Base-by-base conservation (phyloP, 2,888 invertebrate species). In the Mesorhabditis sp. region DNA sequence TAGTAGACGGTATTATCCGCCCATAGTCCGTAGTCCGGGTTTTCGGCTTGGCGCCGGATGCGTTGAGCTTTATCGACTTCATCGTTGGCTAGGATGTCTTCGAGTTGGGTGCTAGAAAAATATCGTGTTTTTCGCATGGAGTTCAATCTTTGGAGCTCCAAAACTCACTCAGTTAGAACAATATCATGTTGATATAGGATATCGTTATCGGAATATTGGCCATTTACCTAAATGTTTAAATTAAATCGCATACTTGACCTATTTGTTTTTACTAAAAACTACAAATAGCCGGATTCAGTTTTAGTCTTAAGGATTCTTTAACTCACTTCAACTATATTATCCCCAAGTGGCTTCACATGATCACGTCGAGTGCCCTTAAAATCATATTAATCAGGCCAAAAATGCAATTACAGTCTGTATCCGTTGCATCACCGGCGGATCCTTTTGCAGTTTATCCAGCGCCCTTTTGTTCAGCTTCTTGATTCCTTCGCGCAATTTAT, bases 401-500 rank as follows among this genome's bases (percentile, higher is more conserved):
- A 50, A 50, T 50, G 58, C 7, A 50, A 13, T n/a, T 50, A 50
- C 58, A 10, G 7, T 10, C n/a, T 50, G 58, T 50, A 50, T 50
- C n/a, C 58, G 7, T 50, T 50, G 58, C 58, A 50, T 50, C 7
- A 50, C 58, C n/a, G 7, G 7, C 58, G 58, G n/a, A 50, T 50
- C 58, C 10, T 13, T n/a, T 50, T 50, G 58, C 7, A 13, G 10
- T 50, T 50, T 50, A 10, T 50, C 58, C 58, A 13, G 58, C n/a
- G 58, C 58, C n/a, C 58, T 10, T n/a, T 50, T 50, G 58, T 50
- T 50, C n/a, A 50, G n/a, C n/a, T 50, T 50, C 58, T 50, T 50
- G 10, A 50, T 13, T 2, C 58, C 58, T 10, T 10, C 58, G 7
- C n/a, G 7, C 58, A 50, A 50, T 50, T 50, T 50, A n/a, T 10